Evolutionary conservation across 2,113 vertebrate species (phyloP), one percentile per base, ranked within the genome.

Genomic region (Perca flavescens): DNA sequence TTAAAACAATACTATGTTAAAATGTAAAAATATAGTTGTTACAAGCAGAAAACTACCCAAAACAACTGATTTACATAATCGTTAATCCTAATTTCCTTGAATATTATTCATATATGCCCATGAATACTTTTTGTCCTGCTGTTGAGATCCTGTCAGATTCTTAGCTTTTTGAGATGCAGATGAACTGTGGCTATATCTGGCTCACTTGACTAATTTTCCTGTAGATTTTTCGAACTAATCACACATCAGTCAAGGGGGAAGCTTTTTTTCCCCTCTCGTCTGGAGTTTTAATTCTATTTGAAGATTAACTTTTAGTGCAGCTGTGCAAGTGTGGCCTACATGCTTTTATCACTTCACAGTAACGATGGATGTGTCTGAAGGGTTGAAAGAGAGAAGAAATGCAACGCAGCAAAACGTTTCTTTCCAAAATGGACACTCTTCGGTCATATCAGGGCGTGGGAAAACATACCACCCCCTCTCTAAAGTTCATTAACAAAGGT

Each of bases 291-390:
- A 88, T 88, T 86, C 64, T 28, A 73, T 79, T 72, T 88, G 75
- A 89, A 89, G 86, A 79, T 90, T 77, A 85, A 80, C 62, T 76
- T 87, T 90, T 67, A 76, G 67, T 85, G 79, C 83, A 36, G 61
- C 63, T 68, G 64, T 69, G 61, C 5, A 43, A 19, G 65, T 52
- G 67, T 12, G 61, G 40, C 31, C 60, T 31, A 21, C 47, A 6
- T 21, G 58, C 28, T 53, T 82, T 76, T 31, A 73, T 31, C 74
- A n/a, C 77, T 71, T 40, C 60, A 21, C 6, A 36, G 22, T 53
- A 40, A 71, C 28, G 25, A 71, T 9, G 21, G 58, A 14, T 4
- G 31, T 12, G 14, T 62, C 31, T 52, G 66, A 54, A 49, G 54
- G 54, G 12, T 46, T 46, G 63, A 19, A 14, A 21, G 13, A 12